Conservation (phyloP, 1,140 invertebrate genomes). For the Heterodera carotae region DNA sequence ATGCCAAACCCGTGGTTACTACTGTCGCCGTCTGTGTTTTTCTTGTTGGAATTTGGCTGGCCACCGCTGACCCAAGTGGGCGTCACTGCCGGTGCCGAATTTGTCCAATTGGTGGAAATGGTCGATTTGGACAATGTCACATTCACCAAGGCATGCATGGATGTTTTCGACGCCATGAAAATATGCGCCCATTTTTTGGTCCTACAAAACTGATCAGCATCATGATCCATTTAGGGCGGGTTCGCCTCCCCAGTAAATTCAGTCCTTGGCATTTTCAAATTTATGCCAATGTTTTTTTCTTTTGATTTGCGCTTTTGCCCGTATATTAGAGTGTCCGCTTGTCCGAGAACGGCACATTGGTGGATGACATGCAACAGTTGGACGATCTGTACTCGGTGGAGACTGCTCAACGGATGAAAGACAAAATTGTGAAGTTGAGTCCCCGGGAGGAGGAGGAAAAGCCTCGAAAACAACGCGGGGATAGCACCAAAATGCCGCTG, state of each 20-base stretch:
- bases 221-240: too few species aligned
- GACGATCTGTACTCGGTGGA: constrained; percentile 11
- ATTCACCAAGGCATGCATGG: constrained; percentile 7
- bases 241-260: too few species aligned
- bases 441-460: neutral
- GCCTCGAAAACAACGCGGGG: too few species aligned
- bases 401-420: constrained; percentile 15
- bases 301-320: neutral
- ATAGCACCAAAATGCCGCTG: too few species aligned
- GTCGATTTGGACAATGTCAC: constrained; percentile 1
- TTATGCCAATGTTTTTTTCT: neutral
- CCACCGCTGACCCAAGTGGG: too few species aligned
- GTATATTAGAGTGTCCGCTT: constrained; percentile 17
- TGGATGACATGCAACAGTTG: constrained; percentile 26
- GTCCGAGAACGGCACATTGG: constrained; percentile 26
- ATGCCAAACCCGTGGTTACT: too few species aligned
- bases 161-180: neutral
- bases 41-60: too few species aligned
- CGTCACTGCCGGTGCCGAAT: neutral
- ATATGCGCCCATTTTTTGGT: too few species aligned
- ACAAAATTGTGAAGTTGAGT: too few species aligned
- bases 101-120: constrained; percentile 9
- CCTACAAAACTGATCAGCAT: too few species aligned
- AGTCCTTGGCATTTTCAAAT: too few species aligned
- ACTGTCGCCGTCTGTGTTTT: neutral